These are phyloP conservation scores for Pandion haliaetus DNA, from an alignment of 2,113 vertebrate genomes.

Conservation along the genomic window DNA sequence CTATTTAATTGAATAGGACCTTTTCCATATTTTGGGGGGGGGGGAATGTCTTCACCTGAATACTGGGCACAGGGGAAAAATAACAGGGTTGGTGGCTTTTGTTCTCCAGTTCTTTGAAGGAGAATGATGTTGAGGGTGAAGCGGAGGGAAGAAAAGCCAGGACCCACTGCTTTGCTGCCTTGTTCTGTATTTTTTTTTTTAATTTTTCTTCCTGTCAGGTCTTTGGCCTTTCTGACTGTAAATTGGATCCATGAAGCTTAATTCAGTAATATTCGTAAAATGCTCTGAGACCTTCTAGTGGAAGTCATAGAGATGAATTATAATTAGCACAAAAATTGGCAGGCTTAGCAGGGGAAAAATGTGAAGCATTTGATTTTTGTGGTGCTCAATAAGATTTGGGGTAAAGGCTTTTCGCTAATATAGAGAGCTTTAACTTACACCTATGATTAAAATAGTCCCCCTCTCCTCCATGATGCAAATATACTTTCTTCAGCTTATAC, in stretches of 20 bases:
- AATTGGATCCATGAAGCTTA: not conserved
- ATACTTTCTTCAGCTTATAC: not conserved
- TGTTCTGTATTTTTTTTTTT: fast-evolving
- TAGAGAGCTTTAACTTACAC: not conserved
- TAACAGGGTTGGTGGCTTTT: not conserved
- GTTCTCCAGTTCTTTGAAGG: not conserved
- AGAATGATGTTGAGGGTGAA: not conserved
- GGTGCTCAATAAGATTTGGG: not conserved
- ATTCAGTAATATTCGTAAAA: not conserved
- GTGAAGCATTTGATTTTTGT: not conserved
- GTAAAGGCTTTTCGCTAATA: not conserved
- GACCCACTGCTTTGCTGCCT: not conserved
- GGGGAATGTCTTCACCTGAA: not conserved
- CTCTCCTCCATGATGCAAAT: not conserved
- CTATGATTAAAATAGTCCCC: not conserved
- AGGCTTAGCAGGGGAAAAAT: not conserved
- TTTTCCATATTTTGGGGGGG: not conserved
- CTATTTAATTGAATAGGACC: not conserved
- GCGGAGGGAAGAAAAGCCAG: not conserved
- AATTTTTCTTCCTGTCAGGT: not conserved
- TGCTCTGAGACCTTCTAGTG: not conserved
- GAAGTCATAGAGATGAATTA: constrained; percentile 20
- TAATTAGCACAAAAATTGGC: constrained; percentile 45
- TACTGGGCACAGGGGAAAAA: not conserved
- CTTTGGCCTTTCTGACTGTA: not conserved